phyloP scores from a whole-genome alignment of 2,113 vertebrate genomes.

The Chaetodon auriga region DNA sequence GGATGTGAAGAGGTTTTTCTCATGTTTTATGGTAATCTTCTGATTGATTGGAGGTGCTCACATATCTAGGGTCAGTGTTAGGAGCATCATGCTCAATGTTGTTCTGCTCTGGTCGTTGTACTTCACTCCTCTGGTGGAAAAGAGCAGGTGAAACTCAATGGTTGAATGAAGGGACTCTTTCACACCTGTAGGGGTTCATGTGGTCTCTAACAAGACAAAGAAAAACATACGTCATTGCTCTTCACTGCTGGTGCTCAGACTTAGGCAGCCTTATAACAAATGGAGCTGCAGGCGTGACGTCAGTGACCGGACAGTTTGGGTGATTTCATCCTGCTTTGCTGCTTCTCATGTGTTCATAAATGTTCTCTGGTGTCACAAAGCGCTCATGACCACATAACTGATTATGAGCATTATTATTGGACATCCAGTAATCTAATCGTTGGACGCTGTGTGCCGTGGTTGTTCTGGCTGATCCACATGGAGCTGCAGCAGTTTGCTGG shows the following conservation, averaged over 20 bases:
- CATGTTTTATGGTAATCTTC: not conserved
- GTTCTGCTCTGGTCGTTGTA: not conserved
- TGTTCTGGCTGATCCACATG: not conserved
- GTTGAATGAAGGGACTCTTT: not conserved
- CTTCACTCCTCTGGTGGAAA: not conserved
- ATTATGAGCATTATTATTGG: not conserved
- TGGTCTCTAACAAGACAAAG: not conserved
- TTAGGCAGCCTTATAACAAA: too few relatives aligned
- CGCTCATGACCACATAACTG: not conserved
- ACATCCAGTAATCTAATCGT: too few relatives aligned
- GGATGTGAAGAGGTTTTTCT: not conserved
- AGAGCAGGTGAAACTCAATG: not conserved
- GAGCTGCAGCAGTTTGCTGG: not conserved
- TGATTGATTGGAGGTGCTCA: not conserved
- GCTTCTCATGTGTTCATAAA: not conserved
- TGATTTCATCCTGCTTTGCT: not conserved
- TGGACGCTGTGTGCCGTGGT: not conserved
- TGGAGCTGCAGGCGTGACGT: not conserved
- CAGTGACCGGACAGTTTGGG: not conserved
- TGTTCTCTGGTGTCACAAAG: not conserved
- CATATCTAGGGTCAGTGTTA: too few relatives aligned
- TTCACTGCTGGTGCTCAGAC: not conserved
- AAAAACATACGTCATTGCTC: not conserved
- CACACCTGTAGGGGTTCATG: not conserved
- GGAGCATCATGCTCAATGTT: too few relatives aligned